Base-by-base conservation (phyloP, 2,113 vertebrate species). In the Orycteropus afer region DNA sequence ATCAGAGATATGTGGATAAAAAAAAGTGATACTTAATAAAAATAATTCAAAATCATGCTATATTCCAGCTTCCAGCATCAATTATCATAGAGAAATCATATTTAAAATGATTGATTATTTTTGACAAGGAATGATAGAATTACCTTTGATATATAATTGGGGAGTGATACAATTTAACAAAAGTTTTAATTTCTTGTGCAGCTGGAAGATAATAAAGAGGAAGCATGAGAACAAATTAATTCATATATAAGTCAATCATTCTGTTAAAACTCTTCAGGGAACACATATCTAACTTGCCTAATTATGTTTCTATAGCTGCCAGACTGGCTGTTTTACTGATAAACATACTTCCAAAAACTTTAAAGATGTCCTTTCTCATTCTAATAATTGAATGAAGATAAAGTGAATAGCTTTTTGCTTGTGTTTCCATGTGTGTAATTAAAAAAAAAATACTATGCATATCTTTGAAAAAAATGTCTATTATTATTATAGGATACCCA, bases 221-320 rank as follows among this genome's bases (percentile, higher is more conserved):
- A 97, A 95, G 73, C 95, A 92, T 20, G 96, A 97, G 97, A 97
- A 98, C 97, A 97, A 98, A 98, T 98, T 98, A 98, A 98, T 93
- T 1, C 2, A 63, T 97, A 98, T 98, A 98, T 98, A 98, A 98
- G 98, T 98, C 98, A 98, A 98, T 98, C 98, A 98, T 98, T 97
- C 96, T 98, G 98, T 98, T 98, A 98, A 95, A 94, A 97, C 96
- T 97, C 98, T 98, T 97, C 96, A 88, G 98, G 98, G 98, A 98
- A 34, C 94, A 90, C 89, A 88, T 67, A 93, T 32, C 97, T 98
- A 37, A 98, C 98, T 98, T 98, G 34, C 98, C 98, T 98, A 98
- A 98, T 98, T 98, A 97, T 98, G 97, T 98, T 98, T 98, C 97
- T 97, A 95, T 98, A 97, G 96, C 97, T 97, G 61, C 93, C 94